These are phyloP conservation scores for Camelus bactrianus DNA, from an alignment of 2,113 vertebrate genomes.

Conservation along the genomic window DNA sequence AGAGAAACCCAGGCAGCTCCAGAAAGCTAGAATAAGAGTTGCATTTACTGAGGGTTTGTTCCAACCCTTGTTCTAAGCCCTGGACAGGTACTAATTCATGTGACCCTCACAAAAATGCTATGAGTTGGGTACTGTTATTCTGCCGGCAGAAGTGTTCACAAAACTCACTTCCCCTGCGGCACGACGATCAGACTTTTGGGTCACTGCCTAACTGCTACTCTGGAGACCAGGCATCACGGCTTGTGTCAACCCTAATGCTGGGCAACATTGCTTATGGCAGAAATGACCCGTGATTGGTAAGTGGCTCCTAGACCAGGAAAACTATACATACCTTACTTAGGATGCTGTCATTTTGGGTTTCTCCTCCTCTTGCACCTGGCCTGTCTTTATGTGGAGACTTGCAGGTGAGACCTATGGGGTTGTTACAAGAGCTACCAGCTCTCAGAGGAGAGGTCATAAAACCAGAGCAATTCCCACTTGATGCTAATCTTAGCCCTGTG, in stretches of 20 bases:
- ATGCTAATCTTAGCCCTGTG: background rate
- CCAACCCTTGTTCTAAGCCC: background rate
- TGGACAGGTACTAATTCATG: background rate
- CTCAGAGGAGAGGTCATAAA: background rate
- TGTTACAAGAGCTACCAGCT: background rate
- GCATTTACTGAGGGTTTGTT: background rate
- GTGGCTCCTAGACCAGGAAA: background rate
- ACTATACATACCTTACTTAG: background rate
- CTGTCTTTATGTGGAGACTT: background rate
- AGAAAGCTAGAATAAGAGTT: background rate
- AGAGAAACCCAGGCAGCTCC: background rate
- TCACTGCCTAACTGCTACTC: background rate
- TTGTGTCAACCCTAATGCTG: background rate
- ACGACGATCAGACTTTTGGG: background rate
- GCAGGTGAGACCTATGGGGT: background rate
- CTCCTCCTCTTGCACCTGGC: background rate
- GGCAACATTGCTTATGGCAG: background rate
- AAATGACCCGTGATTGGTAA: background rate
- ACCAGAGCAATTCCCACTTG: background rate
- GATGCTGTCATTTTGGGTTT: background rate
- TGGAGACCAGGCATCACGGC: background rate
- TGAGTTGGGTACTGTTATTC: background rate
- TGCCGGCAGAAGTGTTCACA: background rate
- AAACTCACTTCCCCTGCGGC: background rate
- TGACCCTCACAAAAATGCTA: background rate